Evolutionary conservation across 2,797 vertebrate species (phyloP), one percentile per base, ranked within the genome.

Genomic region (Silurus lanzhouensis): DNA sequence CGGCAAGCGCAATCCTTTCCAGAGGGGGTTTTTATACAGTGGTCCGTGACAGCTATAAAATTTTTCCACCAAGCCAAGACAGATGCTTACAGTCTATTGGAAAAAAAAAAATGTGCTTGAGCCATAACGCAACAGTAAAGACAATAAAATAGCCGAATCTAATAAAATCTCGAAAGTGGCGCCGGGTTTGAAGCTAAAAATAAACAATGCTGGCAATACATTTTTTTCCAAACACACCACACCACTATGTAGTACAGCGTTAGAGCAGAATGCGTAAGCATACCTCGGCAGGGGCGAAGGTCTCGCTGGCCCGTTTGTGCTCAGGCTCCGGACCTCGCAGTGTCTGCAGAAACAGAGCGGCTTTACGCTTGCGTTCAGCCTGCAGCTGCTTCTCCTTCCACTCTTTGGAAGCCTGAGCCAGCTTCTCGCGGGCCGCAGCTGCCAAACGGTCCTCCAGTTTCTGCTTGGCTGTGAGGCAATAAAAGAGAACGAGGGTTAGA

Each of bases 351-450:
- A 99, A 99, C 57, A 99, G 93, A 0, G 98, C 97, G 0, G 98
- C 98, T 89, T 99, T 99, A 91, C 97, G 96, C 90, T 99, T 99
- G 71, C 98, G 96, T 90, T 99, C 98, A 0, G 98, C 98, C 91
- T 99, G 98, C 3, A 99, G 96, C 92, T 99, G 98, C 91, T 98
- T 99, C 92, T 99, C 98, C 90, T 99, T 99, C 0, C 97, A 99
- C 90, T 99, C 98, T 92, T 99, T 99, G 64, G 97, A 98, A 0
- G 98, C 98, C 91, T 99, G 98, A 58, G 98, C 98, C 86, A 99
- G 96, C 92, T 99, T 99, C 87, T 99, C 98, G 79, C 98, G 93
- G 52, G 98, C 98, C 13, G 98, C 98, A 27, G 97, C 98, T 1
- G 98, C 96, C 10, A 99, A 94, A 52, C 98, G 96, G 86, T 99